Evolutionary conservation across 2,797 vertebrate species (phyloP).

Genomic region (Clamator glandarius): DNA sequence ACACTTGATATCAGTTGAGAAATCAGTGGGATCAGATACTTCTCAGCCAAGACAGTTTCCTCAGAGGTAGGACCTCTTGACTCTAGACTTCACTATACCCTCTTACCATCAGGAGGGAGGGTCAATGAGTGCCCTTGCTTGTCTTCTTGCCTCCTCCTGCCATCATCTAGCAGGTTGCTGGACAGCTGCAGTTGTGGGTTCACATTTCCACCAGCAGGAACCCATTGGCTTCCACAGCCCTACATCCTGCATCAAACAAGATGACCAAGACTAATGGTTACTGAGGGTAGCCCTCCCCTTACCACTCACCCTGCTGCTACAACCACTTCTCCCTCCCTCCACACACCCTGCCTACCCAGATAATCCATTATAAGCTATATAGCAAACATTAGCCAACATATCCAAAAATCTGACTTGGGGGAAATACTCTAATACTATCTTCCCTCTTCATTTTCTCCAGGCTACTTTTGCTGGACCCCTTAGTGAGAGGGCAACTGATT

Average conservation of each 20-base stretch:
- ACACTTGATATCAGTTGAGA: not conserved
- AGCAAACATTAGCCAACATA: not conserved
- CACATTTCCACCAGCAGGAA: not conserved
- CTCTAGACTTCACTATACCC: not conserved
- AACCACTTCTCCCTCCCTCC: not conserved
- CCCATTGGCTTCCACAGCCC: not conserved
- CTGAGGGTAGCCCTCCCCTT: not conserved
- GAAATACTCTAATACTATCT: accelerated
- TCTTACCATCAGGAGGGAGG: not conserved
- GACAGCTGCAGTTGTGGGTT: not conserved
- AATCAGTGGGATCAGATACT: not conserved
- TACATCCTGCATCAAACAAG: not conserved
- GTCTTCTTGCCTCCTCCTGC: not conserved
- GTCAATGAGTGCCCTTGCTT: not conserved
- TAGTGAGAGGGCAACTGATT: not conserved
- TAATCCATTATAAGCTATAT: not conserved
- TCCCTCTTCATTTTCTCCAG: not conserved
- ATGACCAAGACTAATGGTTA: not conserved
- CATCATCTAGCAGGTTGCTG: not conserved
- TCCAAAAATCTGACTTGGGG: not conserved
- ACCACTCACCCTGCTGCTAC: not conserved
- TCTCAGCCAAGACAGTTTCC: not conserved
- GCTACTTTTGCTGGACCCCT: not conserved
- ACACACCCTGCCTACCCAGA: not conserved
- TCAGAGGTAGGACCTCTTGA: not conserved